Conservation (phyloP, 2,888 invertebrate genomes). For the Drosophila picticornis region DNA sequence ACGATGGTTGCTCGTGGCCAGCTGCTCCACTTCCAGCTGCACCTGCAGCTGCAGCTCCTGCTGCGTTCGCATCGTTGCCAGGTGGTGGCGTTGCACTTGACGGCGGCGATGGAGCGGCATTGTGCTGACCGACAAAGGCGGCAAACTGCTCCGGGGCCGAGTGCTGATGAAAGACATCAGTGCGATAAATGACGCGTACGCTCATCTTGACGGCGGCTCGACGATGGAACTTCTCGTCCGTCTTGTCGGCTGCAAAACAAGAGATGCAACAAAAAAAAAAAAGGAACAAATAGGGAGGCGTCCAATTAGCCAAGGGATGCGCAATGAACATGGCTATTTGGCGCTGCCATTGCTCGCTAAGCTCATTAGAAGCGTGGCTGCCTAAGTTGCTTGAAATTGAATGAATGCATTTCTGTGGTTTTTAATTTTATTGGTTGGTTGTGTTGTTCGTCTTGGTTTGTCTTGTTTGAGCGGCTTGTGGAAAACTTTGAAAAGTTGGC, state of each 20-base stretch:
- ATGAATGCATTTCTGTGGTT: constrained; percentile 25
- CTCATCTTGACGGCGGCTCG: constrained; percentile 94
- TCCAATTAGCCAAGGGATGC: constrained; percentile 27
- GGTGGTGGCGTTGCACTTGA: constrained; percentile 61
- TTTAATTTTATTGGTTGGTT: not conserved
- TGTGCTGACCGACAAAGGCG: constrained; percentile 61
- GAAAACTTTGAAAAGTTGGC: not conserved
- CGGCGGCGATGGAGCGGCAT: constrained; percentile 71
- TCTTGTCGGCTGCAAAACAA: constrained; percentile 89
- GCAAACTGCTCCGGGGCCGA: constrained; percentile 80
- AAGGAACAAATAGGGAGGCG: not conserved
- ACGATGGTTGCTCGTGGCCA: constrained; percentile 33
- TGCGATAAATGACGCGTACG: constrained; percentile 91
- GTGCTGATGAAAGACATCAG: constrained; percentile 79
- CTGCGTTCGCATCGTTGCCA: constrained; percentile 33
- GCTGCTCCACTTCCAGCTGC: not conserved
- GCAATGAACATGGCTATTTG: constrained; percentile 15
- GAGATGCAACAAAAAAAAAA: not conserved
- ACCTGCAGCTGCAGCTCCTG: not conserved
- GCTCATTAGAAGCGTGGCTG: constrained; percentile 20
- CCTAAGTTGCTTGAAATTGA: constrained; percentile 17
- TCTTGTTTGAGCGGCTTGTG: not conserved
- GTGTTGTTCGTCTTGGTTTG: constrained; percentile 21
- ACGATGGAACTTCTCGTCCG: constrained; percentile 93
- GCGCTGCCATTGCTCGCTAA: constrained; percentile 54